Conservation (phyloP, 2,113 vertebrate genomes). For the Panthera uncia region DNA sequence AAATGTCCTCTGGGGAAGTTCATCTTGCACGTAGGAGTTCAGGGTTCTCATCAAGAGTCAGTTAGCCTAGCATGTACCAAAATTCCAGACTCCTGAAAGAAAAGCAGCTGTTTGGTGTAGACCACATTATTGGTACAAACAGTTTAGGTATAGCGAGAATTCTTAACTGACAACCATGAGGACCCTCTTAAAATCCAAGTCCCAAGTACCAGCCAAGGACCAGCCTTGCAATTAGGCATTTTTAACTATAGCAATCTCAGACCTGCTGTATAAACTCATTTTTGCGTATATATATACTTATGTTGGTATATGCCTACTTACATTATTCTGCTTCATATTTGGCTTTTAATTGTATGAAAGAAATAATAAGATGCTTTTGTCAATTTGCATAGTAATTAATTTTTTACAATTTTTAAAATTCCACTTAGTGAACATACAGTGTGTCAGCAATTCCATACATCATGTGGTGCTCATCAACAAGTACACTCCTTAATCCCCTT, state of each 20-base stretch:
- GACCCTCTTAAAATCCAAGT: not conserved
- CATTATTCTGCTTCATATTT: not conserved
- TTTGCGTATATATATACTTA: not conserved
- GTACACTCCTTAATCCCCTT: not conserved
- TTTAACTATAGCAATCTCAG: not conserved
- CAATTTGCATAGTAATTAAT: conserved; percentile 36
- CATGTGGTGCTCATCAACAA: not conserved
- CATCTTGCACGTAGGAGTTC: not conserved
- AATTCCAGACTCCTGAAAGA: not conserved
- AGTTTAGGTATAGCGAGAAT: not conserved
- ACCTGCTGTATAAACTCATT: not conserved
- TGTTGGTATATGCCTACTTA: not conserved
- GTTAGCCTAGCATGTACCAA: not conserved
- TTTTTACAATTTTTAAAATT: not conserved
- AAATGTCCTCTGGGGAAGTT: not conserved
- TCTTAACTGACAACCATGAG: not conserved
- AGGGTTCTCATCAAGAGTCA: not conserved
- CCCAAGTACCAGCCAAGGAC: not conserved
- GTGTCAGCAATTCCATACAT: not conserved
- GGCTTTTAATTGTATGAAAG: conserved; percentile 62
- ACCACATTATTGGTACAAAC: not conserved
- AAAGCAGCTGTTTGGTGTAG: not conserved
- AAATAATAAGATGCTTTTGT: conserved; percentile 55
- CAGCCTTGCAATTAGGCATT: not conserved
- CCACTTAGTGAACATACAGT: not conserved